Evolutionary conservation across 2,888 invertebrate genomes (phyloP), one percentile per base, ranked within the genome.

Genomic region (Rhamnusium bicolor): DNA sequence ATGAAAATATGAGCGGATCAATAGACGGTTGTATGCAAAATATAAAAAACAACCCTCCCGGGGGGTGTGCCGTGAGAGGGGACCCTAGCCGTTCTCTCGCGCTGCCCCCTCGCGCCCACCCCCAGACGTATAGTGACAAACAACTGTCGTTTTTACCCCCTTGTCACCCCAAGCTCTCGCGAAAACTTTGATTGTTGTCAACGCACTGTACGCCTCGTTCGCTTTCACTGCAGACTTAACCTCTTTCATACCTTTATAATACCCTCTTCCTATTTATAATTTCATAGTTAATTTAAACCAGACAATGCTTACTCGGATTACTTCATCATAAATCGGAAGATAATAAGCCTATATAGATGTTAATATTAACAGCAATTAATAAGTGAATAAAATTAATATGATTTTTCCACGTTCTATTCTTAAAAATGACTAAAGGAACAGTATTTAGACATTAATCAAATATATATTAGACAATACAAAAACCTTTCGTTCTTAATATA

Each of bases 1-100:
- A 84, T 84, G 84, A 84, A 85, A 85, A 84, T 85, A 83, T 84
- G 83, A 83, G 81, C 82, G 84, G 86, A 86, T 86, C 86, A 83
- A 86, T 86, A 86, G 82, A 80, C 81, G 83, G 79, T 81, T 76
- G 81, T 83, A 84, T 83, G 84, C 84, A 84, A 84, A 85, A 85
- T 85, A 85, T 84, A 85, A 85, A n/a, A 85, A 84, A 85, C 83
- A 84, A 84, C 84, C 84, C 84, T 82, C 81, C 77, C 77, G 78
- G 76, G 77, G 75, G 77, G 77, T 72, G 74, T 61, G 73, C 53
- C 72, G 74, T 62, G 74, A 67, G 75, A 69, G 73, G 67, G 75
- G 40, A 66, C 66, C 66, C 66, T 24, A 14, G 65, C 53, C 65
- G 65, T 67, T 76, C 75, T 75, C 74, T 69, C 71, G 63, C 70